Evolutionary conservation across 2,797 vertebrate genomes (phyloP).

Genomic region (Mustela erminea): DNA sequence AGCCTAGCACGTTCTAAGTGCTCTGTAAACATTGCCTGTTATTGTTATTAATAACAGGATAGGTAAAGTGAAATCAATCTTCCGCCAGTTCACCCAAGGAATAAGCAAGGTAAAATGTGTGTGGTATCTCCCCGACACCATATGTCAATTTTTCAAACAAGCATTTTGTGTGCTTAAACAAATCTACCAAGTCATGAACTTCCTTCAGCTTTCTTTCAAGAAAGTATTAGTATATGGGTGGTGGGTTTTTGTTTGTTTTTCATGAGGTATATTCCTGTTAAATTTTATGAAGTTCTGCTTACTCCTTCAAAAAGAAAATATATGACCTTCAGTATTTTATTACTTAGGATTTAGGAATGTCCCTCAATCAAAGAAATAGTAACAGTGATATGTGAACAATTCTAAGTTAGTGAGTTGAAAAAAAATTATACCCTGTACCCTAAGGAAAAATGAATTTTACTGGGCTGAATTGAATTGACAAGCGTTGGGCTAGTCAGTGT

Average conservation of each 20-base stretch:
- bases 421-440: background rate
- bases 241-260: conserved; percentile 25
- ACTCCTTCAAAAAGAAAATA: conserved; percentile 48
- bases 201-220: background rate
- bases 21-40: conserved; percentile 9
- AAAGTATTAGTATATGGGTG: background rate
- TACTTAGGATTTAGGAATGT: background rate
- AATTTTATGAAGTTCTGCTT: conserved; percentile 54
- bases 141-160: background rate
- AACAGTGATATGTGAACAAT: background rate
- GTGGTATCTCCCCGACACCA: background rate
- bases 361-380: conserved; percentile 36
- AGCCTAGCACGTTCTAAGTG: background rate
- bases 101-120: background rate
- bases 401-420: conserved; percentile 21
- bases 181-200: background rate
- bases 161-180: background rate
- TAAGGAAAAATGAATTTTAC: conserved; percentile 21
- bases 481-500: background rate
- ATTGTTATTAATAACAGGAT: background rate
- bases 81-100: background rate
- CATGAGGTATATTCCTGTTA: conserved; percentile 30
- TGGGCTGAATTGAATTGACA: conserved; percentile 47
- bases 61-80: background rate
- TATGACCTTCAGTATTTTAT: background rate